phyloP scores from a whole-genome alignment of 2,113 vertebrate species.

The Tamias sibiricus region DNA sequence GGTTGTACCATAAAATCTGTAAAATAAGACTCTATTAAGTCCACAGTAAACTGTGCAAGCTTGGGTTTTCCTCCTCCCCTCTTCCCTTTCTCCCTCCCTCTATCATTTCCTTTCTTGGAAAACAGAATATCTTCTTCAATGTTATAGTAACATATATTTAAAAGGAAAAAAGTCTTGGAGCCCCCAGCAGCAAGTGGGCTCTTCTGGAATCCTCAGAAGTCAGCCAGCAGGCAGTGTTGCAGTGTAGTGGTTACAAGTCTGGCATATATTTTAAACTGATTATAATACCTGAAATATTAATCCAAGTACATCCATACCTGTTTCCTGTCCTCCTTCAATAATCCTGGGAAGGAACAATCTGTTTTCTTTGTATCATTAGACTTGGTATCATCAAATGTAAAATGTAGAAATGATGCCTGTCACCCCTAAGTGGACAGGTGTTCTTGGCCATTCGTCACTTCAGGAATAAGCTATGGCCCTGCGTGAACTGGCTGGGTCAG shows the following conservation, averaged over 20 bases:
- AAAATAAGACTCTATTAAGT: not conserved
- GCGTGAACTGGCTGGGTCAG: not conserved
- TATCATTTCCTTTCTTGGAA: not conserved
- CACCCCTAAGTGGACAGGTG: not conserved
- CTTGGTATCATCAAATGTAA: not conserved
- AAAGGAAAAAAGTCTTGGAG: slow-evolving; percentile 76
- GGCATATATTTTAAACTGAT: slow-evolving; percentile 61
- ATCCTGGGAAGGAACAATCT: slow-evolving; percentile 65
- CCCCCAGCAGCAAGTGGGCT: slow-evolving; percentile 60
- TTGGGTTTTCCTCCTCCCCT: not conserved
- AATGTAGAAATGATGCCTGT: not conserved
- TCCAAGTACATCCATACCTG: slow-evolving; percentile 47
- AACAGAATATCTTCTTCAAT: slow-evolving; percentile 84
- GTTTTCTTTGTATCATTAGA: slow-evolving; percentile 29
- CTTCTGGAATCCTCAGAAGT: slow-evolving; percentile 73
- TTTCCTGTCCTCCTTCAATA: slow-evolving; percentile 72
- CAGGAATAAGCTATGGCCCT: not conserved
- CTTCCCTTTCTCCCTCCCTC: not conserved
- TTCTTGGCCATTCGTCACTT: not conserved
- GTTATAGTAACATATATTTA: slow-evolving; percentile 85
- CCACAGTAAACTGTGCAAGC: not conserved
- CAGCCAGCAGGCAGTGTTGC: slow-evolving; percentile 65
- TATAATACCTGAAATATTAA: slow-evolving; percentile 59
- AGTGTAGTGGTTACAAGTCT: slow-evolving; percentile 68
- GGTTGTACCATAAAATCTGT: not conserved